phyloP scores from a whole-genome alignment of 2,888 invertebrate genomes.

The Drosophila pseudotakahashii region DNA sequence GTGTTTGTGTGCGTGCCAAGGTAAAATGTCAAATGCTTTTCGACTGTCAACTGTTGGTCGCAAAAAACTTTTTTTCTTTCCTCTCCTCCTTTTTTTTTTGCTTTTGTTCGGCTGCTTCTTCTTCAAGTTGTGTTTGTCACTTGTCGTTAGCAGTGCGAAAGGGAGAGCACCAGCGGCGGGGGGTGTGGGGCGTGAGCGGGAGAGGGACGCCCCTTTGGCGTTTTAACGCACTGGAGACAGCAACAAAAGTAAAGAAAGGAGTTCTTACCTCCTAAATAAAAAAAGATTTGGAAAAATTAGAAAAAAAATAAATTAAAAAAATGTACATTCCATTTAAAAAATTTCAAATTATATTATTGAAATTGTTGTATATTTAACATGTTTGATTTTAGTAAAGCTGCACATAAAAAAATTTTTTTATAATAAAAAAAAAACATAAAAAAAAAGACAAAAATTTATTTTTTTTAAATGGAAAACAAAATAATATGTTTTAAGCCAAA shows the following conservation, averaged over 20 bases:
- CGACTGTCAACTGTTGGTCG: conserved; percentile 80
- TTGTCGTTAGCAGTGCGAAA: conserved; percentile 53
- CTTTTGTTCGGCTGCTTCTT: conserved; percentile 21
- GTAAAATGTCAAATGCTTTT: conserved; percentile 83
- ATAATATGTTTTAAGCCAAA: conserved; percentile 32
- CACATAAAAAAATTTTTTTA: no score
- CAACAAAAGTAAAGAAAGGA: conserved; percentile 31
- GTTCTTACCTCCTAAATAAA: no score
- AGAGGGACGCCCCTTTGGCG: conserved; percentile 68
- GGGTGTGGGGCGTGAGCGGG: neutral
- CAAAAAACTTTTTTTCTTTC: conserved; percentile 39
- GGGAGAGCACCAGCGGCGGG: conserved; percentile 26
- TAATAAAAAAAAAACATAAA: no score
- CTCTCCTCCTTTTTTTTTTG: conserved; percentile 9
- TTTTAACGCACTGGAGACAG: conserved; percentile 58
- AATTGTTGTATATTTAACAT: no score
- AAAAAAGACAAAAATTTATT: no score
- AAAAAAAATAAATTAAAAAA: no score
- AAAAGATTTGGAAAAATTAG: no score
- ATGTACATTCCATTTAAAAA: no score
- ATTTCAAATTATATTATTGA: no score
- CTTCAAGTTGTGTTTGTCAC: conserved; percentile 45
- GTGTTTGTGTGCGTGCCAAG: conserved; percentile 61
- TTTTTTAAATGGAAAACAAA: no score
- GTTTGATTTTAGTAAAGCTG: no score